Conservation (phyloP, 2,113 vertebrate species). For the Lepus europaeus region DNA sequence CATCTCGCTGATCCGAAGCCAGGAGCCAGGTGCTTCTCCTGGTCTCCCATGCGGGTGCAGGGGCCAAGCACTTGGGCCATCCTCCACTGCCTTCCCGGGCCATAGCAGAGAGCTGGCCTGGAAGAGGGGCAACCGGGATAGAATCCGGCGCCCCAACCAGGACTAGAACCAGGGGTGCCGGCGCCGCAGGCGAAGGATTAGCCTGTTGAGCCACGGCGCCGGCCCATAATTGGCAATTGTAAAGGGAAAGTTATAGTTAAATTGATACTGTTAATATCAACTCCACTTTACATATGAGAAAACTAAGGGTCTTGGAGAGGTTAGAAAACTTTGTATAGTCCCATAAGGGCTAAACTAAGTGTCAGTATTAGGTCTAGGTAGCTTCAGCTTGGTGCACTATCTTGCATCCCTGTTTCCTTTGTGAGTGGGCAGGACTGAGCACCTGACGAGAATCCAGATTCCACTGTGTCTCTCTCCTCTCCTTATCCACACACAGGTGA, state of each 20-base stretch:
- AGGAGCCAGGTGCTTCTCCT: too few relatives aligned
- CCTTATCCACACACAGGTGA: constrained; percentile 77
- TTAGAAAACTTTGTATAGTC: constrained; percentile 11
- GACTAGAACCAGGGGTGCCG: too few relatives aligned
- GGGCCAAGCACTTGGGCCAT: too few relatives aligned
- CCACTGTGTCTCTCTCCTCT: background rate
- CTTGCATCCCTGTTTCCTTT: background rate
- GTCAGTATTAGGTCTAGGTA: background rate
- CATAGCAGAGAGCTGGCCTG: too few relatives aligned
- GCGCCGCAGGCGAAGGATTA: too few relatives aligned
- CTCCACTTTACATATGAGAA: background rate
- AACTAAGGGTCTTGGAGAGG: background rate
- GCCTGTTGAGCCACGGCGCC: too few relatives aligned
- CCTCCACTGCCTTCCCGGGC: too few relatives aligned
- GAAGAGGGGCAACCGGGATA: too few relatives aligned
- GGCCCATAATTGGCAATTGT: constrained; percentile 20
- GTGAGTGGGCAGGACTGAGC: background rate
- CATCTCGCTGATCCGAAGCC: too few relatives aligned
- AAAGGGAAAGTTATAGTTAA: constrained; percentile 39
- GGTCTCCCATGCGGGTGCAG: too few relatives aligned
- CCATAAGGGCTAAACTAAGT: background rate
- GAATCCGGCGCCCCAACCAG: too few relatives aligned
- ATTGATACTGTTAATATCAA: background rate
- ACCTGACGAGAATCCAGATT: background rate
- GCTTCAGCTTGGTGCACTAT: background rate